Evolutionary conservation across 2,888 invertebrate genomes (phyloP), one percentile per base, ranked within the genome.

Genomic region (Sphecodes monilicornis): DNA sequence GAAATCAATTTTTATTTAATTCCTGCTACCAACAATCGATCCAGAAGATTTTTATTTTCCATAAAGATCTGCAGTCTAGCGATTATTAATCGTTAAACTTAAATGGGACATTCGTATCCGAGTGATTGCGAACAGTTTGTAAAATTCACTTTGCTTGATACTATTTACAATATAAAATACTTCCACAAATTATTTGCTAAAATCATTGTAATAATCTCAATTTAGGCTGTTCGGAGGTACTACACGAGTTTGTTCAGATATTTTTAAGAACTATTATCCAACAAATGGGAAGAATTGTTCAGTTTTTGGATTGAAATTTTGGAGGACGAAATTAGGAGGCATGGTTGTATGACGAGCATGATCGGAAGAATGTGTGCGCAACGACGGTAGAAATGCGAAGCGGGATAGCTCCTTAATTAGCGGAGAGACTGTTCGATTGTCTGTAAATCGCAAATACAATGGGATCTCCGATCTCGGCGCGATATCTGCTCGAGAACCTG

Each of bases 371-470:
- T 36, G 10, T 54, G 54, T 11, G 54, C 54, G 4, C 10, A 11
- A n/a, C 50, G 10, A n/a, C 54, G 54, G 54, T 10, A 11, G n/a
- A 43, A 43, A n/a, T 11, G 10, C 11, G 54, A 26, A 26, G 57
- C 10, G 54, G 54, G 78, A 46, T n/a, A 50, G 36, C 39, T 41
- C 16, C 39, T 57, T n/a, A 78, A 79, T 82, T 74, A 70, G 10
- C 16, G 4, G 13, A 1, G 13, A 16, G 26, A 22, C 29, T 5
- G 39, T 36, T 39, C 39, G 11, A 69, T n/a, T 26, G 68, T 26
- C 43, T 60, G 64, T 29, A 60, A 36, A 66, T 64, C 64, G 29
- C 29, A 16, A 10, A 32, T n/a, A 70, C 68, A 46, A 39, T 72
- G n/a, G 26, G 57, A 64, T 81, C 69, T 69, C n/a, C 32, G 50